These are phyloP conservation scores for Drosophila biarmipes DNA, from an alignment of 1,140 invertebrate genomes.

Conservation along the genomic window DNA sequence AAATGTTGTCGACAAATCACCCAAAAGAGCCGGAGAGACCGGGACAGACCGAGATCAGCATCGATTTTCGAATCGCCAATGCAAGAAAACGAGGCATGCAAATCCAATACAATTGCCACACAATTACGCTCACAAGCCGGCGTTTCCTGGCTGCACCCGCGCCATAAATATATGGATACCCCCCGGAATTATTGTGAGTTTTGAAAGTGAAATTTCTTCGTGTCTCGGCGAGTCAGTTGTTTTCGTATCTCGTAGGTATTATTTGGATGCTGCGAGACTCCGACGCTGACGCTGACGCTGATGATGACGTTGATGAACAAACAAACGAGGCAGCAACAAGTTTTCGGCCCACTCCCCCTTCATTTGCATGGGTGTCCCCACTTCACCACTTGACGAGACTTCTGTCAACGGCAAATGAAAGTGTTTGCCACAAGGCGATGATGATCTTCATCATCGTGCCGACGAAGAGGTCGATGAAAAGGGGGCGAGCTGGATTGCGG, in stretches of 20 bases:
- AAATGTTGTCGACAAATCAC: conserved; percentile 75
- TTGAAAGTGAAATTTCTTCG: conserved; percentile 53
- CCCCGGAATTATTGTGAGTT: conserved; percentile 46
- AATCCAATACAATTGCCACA: conserved; percentile 46
- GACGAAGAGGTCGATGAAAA: conserved; percentile 20
- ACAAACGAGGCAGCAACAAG: conserved; percentile 50
- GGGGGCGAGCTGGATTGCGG: conserved; percentile 33
- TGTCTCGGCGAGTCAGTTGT: conserved; percentile 5
- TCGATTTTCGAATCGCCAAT: conserved; percentile 38
- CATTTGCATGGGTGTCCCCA: conserved; percentile 18
- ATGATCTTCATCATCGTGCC: conserved; percentile 3
- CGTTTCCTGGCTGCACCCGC: conserved; percentile 52
- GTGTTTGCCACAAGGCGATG: conserved; percentile 32
- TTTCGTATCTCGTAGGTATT: not conserved
- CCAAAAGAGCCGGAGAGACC: conserved; percentile 32
- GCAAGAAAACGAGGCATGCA: conserved; percentile 27
- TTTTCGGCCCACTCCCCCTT: conserved; percentile 24
- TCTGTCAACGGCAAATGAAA: conserved; percentile 53
- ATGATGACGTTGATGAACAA: conserved; percentile 53
- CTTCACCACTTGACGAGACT: conserved; percentile 46
- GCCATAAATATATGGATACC: conserved; percentile 40
- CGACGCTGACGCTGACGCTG: conserved; percentile 9
- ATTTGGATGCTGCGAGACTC: conserved; percentile 6
- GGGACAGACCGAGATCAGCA: conserved; percentile 12
- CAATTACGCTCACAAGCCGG: conserved; percentile 34